Evolutionary conservation across 2,797 vertebrate species (phyloP), one percentile per base, ranked within the genome.

Genomic region (Halcyon chelicuti): DNA sequence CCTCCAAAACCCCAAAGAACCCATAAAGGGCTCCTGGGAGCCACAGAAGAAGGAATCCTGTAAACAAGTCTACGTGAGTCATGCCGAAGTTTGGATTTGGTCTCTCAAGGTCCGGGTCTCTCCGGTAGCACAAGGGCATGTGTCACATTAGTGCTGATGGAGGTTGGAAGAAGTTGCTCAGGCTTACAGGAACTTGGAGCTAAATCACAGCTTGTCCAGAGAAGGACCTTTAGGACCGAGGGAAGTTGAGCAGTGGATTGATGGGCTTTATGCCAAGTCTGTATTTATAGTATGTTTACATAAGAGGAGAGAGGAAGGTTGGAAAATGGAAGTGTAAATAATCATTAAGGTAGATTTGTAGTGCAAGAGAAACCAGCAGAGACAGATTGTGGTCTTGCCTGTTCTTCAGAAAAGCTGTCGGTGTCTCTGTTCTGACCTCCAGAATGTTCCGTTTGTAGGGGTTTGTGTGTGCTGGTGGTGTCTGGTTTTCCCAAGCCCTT

Each of bases 111-210:
- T 93, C 5, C 6, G 4, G 78, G 55, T 86, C 47, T 93, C 57
- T 73, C 61, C 8, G 5, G 82, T 63, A 90, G 67, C 31, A 46
- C 79, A 97, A 86, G 73, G 79, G 39, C 95, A 95, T 66, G 76
- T 91, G 35, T 95, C 88, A 93, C 76, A 70, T 94, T 96, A 90
- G 84, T 66, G 86, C 35, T 97, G 96, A 92, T 52, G 95, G 89
- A 97, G 92, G 92, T 84, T 93, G 90, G 90, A 96, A 97, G 33
- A 82, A 96, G 96, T 97, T 96, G 85, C 74, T 94, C 76, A 57
- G 71, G 81, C 79, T 93, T 94, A 93, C 96, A 96, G 94, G 94
- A 97, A 93, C 90, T 95, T 92, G 93, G 74, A 95, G 40, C 66
- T 94, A 71, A 97, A 93, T 94, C 89, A 97, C 51, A 92, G 75